Percentiles rank a stretch among this genome's conserved stretches.
Conservation (phyloP, 2,888 invertebrate species). For the Drosophila seclusa region DNA sequence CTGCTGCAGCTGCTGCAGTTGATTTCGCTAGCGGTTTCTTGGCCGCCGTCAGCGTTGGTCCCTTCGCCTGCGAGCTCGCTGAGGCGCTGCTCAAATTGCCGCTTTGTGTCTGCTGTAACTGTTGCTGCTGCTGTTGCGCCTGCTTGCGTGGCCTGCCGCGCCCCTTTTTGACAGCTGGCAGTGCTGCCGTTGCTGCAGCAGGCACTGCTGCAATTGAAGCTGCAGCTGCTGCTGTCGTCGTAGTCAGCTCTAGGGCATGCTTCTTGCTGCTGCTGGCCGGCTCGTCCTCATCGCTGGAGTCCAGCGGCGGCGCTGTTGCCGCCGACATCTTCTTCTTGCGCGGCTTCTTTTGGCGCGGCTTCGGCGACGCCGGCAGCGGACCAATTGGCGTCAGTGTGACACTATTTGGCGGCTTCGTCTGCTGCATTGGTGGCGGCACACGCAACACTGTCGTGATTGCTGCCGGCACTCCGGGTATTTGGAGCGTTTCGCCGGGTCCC, state of each 20-base stretch:
- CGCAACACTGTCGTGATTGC: constrained; percentile 74
- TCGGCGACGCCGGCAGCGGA: constrained; percentile 71
- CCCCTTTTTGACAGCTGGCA: constrained; percentile 79
- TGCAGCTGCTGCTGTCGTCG: constrained; percentile 11
- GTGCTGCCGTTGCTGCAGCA: constrained; percentile 45
- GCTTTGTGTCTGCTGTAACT: constrained; percentile 54
- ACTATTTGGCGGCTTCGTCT: constrained; percentile 66
- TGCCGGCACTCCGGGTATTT: constrained; percentile 82
- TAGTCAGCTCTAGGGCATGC: constrained; percentile 42
- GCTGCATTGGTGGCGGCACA: constrained; percentile 35
- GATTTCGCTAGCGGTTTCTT: constrained; percentile 78
- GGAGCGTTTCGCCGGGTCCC: constrained; percentile 77
- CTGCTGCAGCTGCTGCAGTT: constrained; percentile 11
- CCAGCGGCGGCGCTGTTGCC: constrained; percentile 52
- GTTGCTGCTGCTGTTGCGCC: constrained; percentile 46
- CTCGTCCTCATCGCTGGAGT: constrained; percentile 83
- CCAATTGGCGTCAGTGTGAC: constrained; percentile 77
- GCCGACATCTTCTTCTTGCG: constrained; percentile 73
- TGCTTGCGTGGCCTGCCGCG: constrained; percentile 85
- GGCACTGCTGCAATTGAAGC: constrained; percentile 34
- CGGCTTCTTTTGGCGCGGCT: constrained; percentile 75
- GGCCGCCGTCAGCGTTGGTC: constrained; percentile 81
- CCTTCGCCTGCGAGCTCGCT: constrained; percentile 79
- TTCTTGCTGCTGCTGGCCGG: constrained; percentile 53
- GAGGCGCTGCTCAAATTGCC: constrained; percentile 79